Evolutionary conservation across 2,113 vertebrate genomes (phyloP), one percentile per base, ranked within the genome.

Genomic region (Hirundichthys speculiger): DNA sequence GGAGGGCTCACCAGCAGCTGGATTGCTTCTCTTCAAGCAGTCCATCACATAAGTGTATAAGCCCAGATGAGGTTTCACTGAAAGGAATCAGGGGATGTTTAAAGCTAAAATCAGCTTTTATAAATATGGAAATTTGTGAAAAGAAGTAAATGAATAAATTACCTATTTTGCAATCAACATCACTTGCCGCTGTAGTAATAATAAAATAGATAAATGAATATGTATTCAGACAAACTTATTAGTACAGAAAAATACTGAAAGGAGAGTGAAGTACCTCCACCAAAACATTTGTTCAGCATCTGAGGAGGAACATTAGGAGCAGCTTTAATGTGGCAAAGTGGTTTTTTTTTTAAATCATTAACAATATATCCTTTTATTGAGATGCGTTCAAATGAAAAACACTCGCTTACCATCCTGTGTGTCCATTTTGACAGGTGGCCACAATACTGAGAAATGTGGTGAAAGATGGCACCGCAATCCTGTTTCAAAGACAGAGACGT

Each of bases 1-100:
- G 14, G n/a, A 49, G 1, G 19, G 1, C 84, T 86, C 42, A 90
- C 89, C 89, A 38, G 81, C 27, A 50, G 10, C 16, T 24, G 66
- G 80, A 10, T 64, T 14, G 0, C 42, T 66, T 24, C 3, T 2
- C 40, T 9, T 19, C 2, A 25, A 4, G 10, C n/a, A 14, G 0
- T 45, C 3, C 3, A 4, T 48, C 39, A 74, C 0, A n/a, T 59
- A 27, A 0, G 0, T 1, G 41, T 30, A 71, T 1, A 82, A n/a
- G 2, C 0, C 4, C n/a, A 86, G 42, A 14, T 1, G 0, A 2
- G 46, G 18, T 2, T 1, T 22, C 3, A 1, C 3, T 54, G 2
- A 2, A 48, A 64, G 43, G n/a, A n/a, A n/a, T n/a, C n/a, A n/a
- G n/a, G n/a, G n/a, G n/a, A n/a, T n/a, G n/a, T n/a, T n/a, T n/a